Evolutionary conservation across 1,140 invertebrate genomes (phyloP).

Genomic region (Holcopasites calliopsidis): DNA sequence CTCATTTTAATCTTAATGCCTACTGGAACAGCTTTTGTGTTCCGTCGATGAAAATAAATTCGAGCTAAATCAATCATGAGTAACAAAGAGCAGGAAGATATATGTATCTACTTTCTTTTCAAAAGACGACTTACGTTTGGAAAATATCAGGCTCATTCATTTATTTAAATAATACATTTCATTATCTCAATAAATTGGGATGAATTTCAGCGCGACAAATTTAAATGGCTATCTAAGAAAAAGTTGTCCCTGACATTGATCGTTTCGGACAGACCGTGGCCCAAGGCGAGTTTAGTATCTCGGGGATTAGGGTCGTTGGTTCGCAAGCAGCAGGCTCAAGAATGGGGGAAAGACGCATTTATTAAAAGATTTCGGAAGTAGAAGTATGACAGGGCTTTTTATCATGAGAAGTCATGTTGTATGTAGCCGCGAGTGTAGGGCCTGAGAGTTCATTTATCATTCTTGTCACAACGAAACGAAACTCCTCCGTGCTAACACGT

Average conservation of each 20-base stretch:
- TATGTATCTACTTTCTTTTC: no score
- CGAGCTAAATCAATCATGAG: no score
- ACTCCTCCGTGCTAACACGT: background rate
- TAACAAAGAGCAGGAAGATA: no score
- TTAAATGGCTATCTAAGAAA: background rate
- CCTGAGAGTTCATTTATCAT: slow-evolving; percentile 12
- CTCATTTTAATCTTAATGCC: no score
- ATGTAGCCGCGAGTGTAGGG: no score
- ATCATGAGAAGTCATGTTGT: background rate
- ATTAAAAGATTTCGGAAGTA: slow-evolving; percentile 5
- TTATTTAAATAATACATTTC: no score
- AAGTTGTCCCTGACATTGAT: slow-evolving; percentile 5
- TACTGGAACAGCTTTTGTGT: no score
- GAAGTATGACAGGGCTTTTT: background rate
- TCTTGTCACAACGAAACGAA: slow-evolving; percentile 1
- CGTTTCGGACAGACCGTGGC: no score
- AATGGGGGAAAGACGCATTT: background rate
- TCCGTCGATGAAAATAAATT: no score
- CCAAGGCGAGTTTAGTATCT: background rate
- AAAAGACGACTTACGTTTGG: no score
- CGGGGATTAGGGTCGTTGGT: background rate
- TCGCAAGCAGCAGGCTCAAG: background rate
- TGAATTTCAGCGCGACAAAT: background rate
- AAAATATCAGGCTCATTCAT: background rate
- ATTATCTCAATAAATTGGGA: no score